A percentile compares a stretch with the other conserved stretches of the same genome.
These are phyloP conservation scores for Apistogramma diplotaenia DNA, from an alignment of 2,113 vertebrate genomes.

Conservation along the genomic window DNA sequence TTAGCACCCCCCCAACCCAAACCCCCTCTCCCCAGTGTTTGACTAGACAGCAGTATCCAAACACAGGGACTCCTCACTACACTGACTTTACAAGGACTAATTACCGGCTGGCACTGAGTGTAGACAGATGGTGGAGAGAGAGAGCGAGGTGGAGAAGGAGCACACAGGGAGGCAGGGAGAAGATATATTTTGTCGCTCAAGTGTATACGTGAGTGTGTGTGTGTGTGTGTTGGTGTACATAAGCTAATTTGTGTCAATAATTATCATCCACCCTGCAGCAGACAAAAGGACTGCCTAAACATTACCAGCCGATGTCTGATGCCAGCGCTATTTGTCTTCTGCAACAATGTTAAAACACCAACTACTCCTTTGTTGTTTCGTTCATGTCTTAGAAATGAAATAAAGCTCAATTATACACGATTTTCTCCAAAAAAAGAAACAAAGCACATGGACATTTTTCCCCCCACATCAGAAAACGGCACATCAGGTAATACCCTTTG, in stretches of 20 bases:
- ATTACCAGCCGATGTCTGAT: constrained; percentile 49
- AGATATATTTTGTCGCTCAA: constrained; percentile 16
- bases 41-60: constrained; percentile 68
- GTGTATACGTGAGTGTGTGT: not conserved
- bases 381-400: not conserved
- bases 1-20: constrained; percentile 25
- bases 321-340: constrained; percentile 31
- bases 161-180: constrained; percentile 14
- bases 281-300: constrained; percentile 48
- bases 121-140: constrained; percentile 65
- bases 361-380: not conserved
- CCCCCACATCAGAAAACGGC: not conserved
- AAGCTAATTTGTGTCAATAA: constrained; percentile 67
- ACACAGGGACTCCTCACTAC: constrained; percentile 66
- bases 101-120: constrained; percentile 70
- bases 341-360: not conserved
- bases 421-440: not conserved
- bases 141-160: constrained; percentile 49
- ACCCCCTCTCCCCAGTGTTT: constrained; percentile 31
- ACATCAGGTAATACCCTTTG: not conserved
- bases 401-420: not conserved
- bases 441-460: not conserved
- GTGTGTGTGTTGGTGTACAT: constrained; percentile 50
- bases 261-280: constrained; percentile 33
- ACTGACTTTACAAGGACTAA: constrained; percentile 72